Base-by-base conservation (phyloP, 64 coral and sea anemone genomes). In the Actinia tenebrosa region DNA sequence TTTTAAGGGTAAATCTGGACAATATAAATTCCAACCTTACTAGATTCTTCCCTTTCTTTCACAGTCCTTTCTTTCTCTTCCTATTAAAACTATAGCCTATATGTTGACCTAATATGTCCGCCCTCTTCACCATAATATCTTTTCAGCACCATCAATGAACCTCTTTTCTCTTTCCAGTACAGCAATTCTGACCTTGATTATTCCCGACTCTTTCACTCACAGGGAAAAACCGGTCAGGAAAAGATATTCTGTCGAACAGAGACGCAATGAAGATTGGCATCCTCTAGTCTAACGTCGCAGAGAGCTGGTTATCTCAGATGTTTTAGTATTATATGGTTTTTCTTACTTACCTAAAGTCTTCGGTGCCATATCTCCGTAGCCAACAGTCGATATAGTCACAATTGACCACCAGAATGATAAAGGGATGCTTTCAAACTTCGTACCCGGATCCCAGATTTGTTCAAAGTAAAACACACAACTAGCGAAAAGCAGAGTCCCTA, bases 331-430 rank as follows among this genome's bases (percentile, higher is more conserved):
- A 42, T 5, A 43, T 26, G 69, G 3, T 75, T 75, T 75, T 14
- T 9, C 13, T 25, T 3, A 75, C 89, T 86, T 86, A 91, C 89
- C 72, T 16, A 91, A 45, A 53, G 89, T 87, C 83, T 44, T 80
- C 6, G 89, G 89, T 4, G 59, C 89, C 77, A 91, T 45, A 23
- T 91, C 89, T 17, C 89, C 89, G 60, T 91, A 91, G 1, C 89
- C 89, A 78, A 91, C 56, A 11, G 89, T 91, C 0, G 89, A 86
- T 4, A 91, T 82, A 25, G 89, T 91, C 13, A 91, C 63, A 50
- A 91, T 64, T 10, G 89, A 81, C 89, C 89, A 91, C 89, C 89
- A 91, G 13, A 78, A 63, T 17, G 84, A 47, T 16, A 82, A 3
- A 20, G 89, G 89, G 30, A 91, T 91, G 45, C 84, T 91, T 23